Evolutionary conservation across 2,888 invertebrate species (phyloP).

Genomic region (Acanthosepion esculentum): DNA sequence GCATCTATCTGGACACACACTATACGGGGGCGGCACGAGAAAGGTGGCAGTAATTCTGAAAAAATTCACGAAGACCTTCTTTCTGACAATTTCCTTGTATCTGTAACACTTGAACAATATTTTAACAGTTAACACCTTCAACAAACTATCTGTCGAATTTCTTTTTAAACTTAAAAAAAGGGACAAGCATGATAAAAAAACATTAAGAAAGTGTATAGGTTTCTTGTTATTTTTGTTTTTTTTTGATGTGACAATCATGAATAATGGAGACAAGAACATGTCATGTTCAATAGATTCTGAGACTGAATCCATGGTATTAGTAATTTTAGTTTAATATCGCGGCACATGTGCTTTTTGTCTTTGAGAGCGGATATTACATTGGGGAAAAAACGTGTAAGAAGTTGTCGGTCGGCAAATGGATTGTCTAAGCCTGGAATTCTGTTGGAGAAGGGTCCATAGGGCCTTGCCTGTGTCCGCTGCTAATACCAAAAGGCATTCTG

Average conservation of each 20-base stretch:
- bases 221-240: no score
- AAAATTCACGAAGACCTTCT: not conserved
- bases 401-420: not conserved
- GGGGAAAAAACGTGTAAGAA: not conserved
- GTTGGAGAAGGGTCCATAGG: conserved; percentile 1
- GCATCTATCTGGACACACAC: not conserved
- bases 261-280: no score
- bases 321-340: not conserved
- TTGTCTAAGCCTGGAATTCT: not conserved
- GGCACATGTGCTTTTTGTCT: not conserved
- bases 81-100: conserved; percentile 33
- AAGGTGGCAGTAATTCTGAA: not conserved
- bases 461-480: not conserved
- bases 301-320: no score
- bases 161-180: no score
- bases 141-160: no score
- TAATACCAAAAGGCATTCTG: not conserved
- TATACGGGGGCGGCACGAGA: not conserved
- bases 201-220: no score
- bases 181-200: no score
- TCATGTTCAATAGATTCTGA: no score
- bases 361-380: no score
- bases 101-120: not conserved
- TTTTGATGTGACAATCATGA: no score
- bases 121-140: no score